Percentiles rank a stretch among this genome's conserved stretches.
phyloP scores from a whole-genome alignment of 2,888 invertebrate species.

The Polyploca ridens region DNA sequence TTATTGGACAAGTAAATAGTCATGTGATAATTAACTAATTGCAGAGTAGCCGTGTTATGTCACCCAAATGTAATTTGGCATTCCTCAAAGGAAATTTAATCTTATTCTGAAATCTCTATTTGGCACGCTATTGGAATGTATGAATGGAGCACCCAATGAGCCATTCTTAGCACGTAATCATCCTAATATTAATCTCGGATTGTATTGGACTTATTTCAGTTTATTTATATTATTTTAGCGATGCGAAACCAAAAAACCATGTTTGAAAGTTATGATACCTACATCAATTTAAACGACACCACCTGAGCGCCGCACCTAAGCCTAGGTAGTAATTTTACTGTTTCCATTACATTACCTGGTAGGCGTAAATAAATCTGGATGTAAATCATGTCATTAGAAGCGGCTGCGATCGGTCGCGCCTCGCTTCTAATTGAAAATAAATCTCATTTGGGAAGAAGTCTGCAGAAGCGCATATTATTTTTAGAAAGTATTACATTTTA shows the following conservation, averaged over 20 bases:
- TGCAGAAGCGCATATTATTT: constrained; percentile 52
- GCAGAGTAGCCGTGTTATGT: too few relatives aligned
- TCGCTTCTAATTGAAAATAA: constrained; percentile 70
- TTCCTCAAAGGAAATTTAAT: constrained; percentile 9
- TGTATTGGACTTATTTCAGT: neutral
- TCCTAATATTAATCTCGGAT: constrained; percentile 20
- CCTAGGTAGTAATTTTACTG: constrained; percentile 24
- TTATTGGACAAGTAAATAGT: too few relatives aligned
- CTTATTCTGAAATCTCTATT: constrained; percentile 38
- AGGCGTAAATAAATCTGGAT: constrained; percentile 62
- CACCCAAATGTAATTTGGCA: too few relatives aligned
- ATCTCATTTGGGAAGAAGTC: constrained; percentile 60
- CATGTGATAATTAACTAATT: too few relatives aligned
- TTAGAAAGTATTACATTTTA: constrained; percentile 26
- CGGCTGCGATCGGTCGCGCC: constrained; percentile 52
- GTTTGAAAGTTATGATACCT: constrained; percentile 2
- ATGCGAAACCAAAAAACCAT: neutral
- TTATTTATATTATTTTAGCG: neutral
- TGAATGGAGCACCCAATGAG: constrained; percentile 36
- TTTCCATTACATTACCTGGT: constrained; percentile 51
- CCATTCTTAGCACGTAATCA: constrained; percentile 38
- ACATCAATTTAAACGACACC: constrained; percentile 7
- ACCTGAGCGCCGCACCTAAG: neutral
- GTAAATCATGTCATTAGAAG: constrained; percentile 72
- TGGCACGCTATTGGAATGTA: constrained; percentile 30